Evolutionary conservation across 2,113 vertebrate genomes (phyloP).

Genomic region (Amphilophus citrinellus): DNA sequence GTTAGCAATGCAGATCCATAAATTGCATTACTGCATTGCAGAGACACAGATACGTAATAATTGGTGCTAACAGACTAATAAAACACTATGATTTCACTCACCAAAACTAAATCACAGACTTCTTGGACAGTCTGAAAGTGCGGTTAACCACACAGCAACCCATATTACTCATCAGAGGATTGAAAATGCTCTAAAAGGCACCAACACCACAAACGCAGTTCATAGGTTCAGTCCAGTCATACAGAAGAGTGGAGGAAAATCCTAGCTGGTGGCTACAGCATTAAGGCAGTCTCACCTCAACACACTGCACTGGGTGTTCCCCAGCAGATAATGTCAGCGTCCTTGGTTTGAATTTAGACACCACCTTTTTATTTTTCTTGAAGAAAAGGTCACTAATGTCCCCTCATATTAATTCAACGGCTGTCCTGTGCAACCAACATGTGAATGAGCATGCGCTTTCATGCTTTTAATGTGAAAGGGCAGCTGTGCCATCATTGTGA

Average conservation of each 20-base stretch:
- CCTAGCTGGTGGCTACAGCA: neutral
- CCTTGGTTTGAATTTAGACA: neutral
- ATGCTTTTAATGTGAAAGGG: conserved; percentile 69
- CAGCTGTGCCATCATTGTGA: conserved; percentile 71
- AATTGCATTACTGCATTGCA: neutral
- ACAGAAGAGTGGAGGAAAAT: neutral
- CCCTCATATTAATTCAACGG: conserved; percentile 38
- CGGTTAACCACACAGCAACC: neutral
- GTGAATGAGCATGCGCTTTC: conserved; percentile 35
- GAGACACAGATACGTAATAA: neutral
- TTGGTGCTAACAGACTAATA: neutral
- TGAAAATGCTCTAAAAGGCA: neutral
- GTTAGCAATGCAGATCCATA: neutral
- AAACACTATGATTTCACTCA: neutral
- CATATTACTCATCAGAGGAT: neutral
- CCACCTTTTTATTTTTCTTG: neutral
- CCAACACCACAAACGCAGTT: neutral
- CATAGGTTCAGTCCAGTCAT: neutral
- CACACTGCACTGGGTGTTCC: neutral
- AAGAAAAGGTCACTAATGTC: conserved; percentile 3
- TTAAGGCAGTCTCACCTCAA: neutral
- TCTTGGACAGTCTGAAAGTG: neutral
- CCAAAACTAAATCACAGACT: neutral
- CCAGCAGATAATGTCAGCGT: neutral
- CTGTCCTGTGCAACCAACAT: conserved; percentile 21